Conservation (phyloP, 2,797 vertebrate genomes). For the Hydrophis major region DNA sequence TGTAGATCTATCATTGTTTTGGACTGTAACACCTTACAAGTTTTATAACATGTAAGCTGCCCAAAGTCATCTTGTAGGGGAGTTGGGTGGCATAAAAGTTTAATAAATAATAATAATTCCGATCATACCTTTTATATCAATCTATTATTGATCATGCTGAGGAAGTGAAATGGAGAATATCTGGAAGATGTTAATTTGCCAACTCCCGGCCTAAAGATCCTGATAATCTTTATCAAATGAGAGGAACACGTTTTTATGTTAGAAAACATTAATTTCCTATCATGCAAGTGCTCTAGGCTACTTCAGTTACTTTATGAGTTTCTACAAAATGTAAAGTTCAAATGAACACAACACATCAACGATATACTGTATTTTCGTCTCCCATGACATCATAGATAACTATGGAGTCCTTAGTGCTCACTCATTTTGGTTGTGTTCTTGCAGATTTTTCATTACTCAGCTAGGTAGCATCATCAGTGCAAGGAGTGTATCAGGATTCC, state of each 20-base stretch:
- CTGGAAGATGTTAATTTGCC: background rate
- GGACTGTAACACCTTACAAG: background rate
- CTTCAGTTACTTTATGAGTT: background rate
- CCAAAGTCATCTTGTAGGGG: background rate
- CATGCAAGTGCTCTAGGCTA: background rate
- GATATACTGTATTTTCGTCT: background rate
- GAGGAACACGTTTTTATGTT: background rate
- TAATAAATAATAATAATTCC: background rate
- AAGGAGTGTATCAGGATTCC: background rate
- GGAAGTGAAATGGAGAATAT: background rate
- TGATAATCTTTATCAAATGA: background rate
- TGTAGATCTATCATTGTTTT: background rate
- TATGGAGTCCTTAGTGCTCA: background rate
- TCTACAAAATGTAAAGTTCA: background rate
- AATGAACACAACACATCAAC: background rate
- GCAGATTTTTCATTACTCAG: background rate
- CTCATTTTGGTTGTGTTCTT: background rate
- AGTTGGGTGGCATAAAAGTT: background rate
- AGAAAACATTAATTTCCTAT: background rate
- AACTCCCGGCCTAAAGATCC: background rate
- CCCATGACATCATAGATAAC: background rate
- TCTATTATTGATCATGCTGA: background rate
- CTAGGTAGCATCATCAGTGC: background rate
- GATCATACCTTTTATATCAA: background rate
- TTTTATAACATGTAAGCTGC: background rate